Percentiles rank a stretch among this genome's conserved stretches.
Evolutionary conservation across 2,888 invertebrate species (phyloP).

Genomic region (Thera obeliscata): DNA sequence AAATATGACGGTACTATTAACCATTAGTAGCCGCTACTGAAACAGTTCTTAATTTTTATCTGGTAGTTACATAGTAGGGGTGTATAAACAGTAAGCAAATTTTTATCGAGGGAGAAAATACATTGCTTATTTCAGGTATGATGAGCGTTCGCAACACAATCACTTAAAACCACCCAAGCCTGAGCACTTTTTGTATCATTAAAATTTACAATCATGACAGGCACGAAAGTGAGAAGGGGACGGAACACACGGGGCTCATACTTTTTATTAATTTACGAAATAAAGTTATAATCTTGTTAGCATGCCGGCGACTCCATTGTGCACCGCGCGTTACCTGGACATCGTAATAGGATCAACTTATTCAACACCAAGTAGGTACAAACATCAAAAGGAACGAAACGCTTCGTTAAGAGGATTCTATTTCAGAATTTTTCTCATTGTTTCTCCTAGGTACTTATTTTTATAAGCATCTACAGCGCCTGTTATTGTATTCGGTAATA

Average conservation of each 20-base stretch:
- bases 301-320: conserved; percentile 73
- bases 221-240: conserved; percentile 49
- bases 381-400: conserved; percentile 82
- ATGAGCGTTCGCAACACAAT: conserved; percentile 22
- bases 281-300: conserved; percentile 84
- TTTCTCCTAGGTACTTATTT: conserved; percentile 30
- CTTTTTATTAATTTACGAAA: conserved; percentile 83
- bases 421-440: conserved; percentile 48
- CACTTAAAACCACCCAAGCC: conserved; percentile 34
- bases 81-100: background rate
- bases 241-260: conserved; percentile 64
- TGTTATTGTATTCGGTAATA: conserved; percentile 53
- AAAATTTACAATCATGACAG: conserved; percentile 52
- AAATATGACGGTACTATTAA: no score
- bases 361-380: conserved; percentile 84
- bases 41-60: no score
- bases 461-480: conserved; percentile 15
- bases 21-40: no score
- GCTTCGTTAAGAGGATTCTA: conserved; percentile 77
- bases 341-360: conserved; percentile 85
- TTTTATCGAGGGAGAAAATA: background rate
- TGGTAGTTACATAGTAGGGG: no score
- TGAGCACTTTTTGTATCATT: conserved; percentile 37
- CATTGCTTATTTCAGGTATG: conserved; percentile 8
- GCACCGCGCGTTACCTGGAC: conserved; percentile 76